phyloP scores from a whole-genome alignment of 2,888 invertebrate species.

The Drosophila nr. fundita region DNA sequence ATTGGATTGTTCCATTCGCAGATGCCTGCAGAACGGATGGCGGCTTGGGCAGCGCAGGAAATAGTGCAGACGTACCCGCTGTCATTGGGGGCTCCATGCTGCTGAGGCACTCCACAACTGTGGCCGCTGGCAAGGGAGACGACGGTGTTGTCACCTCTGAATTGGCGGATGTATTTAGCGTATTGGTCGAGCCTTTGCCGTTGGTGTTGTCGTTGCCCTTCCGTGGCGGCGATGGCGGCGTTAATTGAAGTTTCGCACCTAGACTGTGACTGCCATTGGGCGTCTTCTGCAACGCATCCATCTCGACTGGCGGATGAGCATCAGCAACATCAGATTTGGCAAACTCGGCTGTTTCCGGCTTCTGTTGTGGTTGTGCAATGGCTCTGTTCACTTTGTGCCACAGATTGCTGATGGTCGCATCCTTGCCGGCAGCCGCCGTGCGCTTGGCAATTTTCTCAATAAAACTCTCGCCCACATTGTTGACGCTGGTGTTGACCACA shows the following conservation, averaged over 20 bases:
- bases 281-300: conserved; percentile 36
- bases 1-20: conserved; percentile 69
- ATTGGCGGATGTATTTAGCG: conserved; percentile 30
- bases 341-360: conserved; percentile 54
- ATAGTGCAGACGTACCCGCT: conserved; percentile 40
- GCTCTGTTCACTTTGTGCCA: conserved; percentile 81
- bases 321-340: conserved; percentile 6
- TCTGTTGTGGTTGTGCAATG: conserved; percentile 64
- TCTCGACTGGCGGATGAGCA: conserved; percentile 2
- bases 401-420: conserved; percentile 73
- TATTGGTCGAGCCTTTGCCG: conserved; percentile 31
- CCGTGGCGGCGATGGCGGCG: conserved; percentile 59
- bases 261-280: conserved; percentile 66
- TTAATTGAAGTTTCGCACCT: conserved; percentile 27
- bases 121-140: conserved; percentile 29
- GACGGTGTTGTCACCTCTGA: conserved; percentile 28
- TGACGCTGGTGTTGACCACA: conserved; percentile 37
- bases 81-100: conserved; percentile 50
- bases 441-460: conserved; percentile 83
- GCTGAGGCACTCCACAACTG: conserved; percentile 59
- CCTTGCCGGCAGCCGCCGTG: conserved; percentile 69
- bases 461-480: conserved; percentile 73
- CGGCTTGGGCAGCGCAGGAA: conserved; percentile 69
- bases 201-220: conserved; percentile 40
- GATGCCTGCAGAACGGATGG: conserved; percentile 68